Evolutionary conservation across 2,797 vertebrate genomes (phyloP).

Genomic region (Glossophaga mutica): DNA sequence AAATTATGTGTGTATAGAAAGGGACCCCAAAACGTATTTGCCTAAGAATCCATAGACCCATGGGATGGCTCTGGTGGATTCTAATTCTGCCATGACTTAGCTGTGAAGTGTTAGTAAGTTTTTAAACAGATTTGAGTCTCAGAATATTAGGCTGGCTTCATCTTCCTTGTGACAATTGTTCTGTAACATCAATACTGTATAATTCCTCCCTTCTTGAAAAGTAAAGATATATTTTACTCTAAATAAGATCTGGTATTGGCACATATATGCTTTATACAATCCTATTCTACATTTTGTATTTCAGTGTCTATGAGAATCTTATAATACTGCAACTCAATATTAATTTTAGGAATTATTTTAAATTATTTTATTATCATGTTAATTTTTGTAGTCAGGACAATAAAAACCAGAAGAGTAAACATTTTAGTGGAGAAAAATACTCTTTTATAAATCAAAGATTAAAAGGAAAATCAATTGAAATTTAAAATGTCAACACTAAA

Average conservation of each 20-base stretch:
- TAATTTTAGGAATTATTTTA: background rate
- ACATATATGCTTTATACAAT: background rate
- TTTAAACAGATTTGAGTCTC: background rate
- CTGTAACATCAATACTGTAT: rapidly evolving
- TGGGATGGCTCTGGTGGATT: background rate
- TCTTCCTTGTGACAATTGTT: background rate
- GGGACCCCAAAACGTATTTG: background rate
- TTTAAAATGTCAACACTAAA: background rate
- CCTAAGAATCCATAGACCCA: background rate
- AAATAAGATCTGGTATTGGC: background rate
- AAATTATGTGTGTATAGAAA: background rate
- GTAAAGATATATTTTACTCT: background rate
- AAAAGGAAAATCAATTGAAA: background rate
- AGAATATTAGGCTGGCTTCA: background rate
- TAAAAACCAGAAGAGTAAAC: background rate
- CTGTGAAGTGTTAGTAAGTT: background rate
- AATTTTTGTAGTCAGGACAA: background rate
- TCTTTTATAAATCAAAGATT: background rate
- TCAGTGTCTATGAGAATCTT: background rate
- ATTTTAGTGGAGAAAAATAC: background rate
- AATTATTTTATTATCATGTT: background rate
- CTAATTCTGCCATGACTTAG: background rate
- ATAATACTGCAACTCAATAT: background rate
- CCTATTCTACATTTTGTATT: background rate
- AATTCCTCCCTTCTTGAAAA: background rate